Evolutionary conservation across 1,140 invertebrate genomes (phyloP).

Genomic region (Penaeus chinensis): DNA sequence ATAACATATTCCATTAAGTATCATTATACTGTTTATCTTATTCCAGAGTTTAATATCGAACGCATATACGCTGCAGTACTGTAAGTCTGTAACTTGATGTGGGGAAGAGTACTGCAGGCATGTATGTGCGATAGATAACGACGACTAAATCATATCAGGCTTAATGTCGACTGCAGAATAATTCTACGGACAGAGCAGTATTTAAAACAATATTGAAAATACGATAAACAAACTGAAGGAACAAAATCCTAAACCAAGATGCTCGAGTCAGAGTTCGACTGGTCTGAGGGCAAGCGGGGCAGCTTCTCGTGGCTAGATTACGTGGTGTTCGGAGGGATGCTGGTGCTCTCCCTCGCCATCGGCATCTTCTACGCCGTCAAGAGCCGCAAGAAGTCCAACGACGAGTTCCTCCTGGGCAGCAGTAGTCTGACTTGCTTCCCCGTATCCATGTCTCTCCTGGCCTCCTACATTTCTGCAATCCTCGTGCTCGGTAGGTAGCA

Average conservation of each 20-base stretch:
- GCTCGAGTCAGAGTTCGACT: conserved; percentile 1
- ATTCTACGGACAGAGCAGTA: too few species aligned
- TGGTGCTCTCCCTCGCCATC: conserved; percentile 49
- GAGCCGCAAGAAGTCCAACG: conserved; percentile 36
- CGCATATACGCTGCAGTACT: too few species aligned
- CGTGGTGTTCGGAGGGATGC: conserved; percentile 30
- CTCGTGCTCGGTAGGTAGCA: conserved; percentile 60
- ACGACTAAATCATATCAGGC: too few species aligned
- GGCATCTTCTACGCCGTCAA: conserved; percentile 44
- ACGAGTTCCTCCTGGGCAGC: conserved; percentile 45
- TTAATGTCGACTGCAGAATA: too few species aligned
- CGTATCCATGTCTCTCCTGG: conserved; percentile 67
- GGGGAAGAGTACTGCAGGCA: too few species aligned
- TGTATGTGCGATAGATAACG: too few species aligned
- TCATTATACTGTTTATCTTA: too few species aligned
- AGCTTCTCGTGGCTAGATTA: conserved; percentile 29
- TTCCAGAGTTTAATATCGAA: too few species aligned
- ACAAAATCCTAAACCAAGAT: not conserved
- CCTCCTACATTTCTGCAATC: conserved; percentile 68
- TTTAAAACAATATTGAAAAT: too few species aligned
- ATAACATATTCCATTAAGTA: too few species aligned
- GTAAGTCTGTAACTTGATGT: too few species aligned
- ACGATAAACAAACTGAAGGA: not conserved
- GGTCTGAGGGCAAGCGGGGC: not conserved
- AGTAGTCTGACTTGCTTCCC: conserved; percentile 61